Base-by-base conservation (phyloP, 1,140 invertebrate species). In the Stratiolaelaps scimitus region DNA sequence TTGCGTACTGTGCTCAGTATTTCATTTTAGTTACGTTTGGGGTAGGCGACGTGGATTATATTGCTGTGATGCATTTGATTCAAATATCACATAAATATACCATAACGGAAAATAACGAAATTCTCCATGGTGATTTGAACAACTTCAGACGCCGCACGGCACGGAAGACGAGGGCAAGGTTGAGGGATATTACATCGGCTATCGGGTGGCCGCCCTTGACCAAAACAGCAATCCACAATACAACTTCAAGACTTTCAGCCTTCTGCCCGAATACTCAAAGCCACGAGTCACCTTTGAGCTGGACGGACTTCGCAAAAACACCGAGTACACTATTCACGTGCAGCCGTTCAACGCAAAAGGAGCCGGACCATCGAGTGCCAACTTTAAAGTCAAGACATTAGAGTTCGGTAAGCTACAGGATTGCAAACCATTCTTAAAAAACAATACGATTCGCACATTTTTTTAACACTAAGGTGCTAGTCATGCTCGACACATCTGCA, bases 311-410 rank as follows among this genome's bases (percentile, higher is more conserved):
- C 53, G 53, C 17, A 60, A 60, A 10, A 60, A 60, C 53, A 95
- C 91, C 0, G 88, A 93, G 75, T 97, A 96, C 76, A 85, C 87
- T 6, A 86, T 95, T 0, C 88, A 94, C 10, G 70, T 77, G 1
- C 76, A 77, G 69, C 74, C 74, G 28, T 78, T 72, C 68, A 78
- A 78, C 66, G 68, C 68, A 1, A 74, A 76, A 65, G 80, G 80
- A 4, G 73, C 75, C 19, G 88, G 88, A 29, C 89, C 88, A 2
- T 75, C 84, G 0, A 86, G 85, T 0, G 83, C 86, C 56, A 83
- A 85, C 45, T 78, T 83, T 0, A 79, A 81, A 0, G 83, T 84
- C 0, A 84, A 86, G 71, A 89, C 87, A 17, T 77, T 87, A 72
- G 85, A 88, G 75, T 87, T 87, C 74, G 86, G 86, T 87, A 73